phyloP scores from a whole-genome alignment of 2,888 invertebrate species.

The Lochmaea capreae region DNA sequence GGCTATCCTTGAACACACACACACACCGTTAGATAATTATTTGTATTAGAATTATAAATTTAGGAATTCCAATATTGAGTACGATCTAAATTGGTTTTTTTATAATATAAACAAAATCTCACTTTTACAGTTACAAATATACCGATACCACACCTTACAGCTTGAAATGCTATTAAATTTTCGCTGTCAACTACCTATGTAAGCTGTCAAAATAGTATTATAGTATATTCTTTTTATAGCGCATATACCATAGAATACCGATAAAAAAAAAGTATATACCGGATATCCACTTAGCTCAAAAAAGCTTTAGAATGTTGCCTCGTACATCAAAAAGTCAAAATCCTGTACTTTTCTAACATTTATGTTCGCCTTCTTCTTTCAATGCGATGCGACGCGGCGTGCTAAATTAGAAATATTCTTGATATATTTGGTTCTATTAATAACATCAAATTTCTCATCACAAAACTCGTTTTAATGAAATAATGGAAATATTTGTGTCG shows the following conservation, averaged over 20 bases:
- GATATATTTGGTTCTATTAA: slow-evolving; percentile 30
- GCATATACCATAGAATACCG: too few relatives aligned
- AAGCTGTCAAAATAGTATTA: too few relatives aligned
- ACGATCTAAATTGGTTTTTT: too few relatives aligned
- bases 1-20: slow-evolving; percentile 10
- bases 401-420: slow-evolving; percentile 29
- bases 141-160: too few relatives aligned
- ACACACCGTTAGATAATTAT: slow-evolving; percentile 10
- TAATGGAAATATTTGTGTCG: slow-evolving; percentile 31
- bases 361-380: slow-evolving; percentile 8
- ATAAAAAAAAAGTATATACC: too few relatives aligned
- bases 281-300: too few relatives aligned
- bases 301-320: neutral
- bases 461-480: slow-evolving; percentile 33
- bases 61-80: too few relatives aligned
- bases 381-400: neutral
- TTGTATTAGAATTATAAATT: slow-evolving; percentile 15
- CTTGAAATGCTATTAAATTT: too few relatives aligned
- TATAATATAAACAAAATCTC: too few relatives aligned
- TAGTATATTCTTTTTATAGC: neutral
- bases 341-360: slow-evolving; percentile 1
- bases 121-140: too few relatives aligned
- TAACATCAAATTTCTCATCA: slow-evolving; percentile 29
- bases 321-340: neutral
- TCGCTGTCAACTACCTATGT: too few relatives aligned